Evolutionary conservation across 2,113 vertebrate genomes (phyloP).

Genomic region (Urocitellus parryii): DNA sequence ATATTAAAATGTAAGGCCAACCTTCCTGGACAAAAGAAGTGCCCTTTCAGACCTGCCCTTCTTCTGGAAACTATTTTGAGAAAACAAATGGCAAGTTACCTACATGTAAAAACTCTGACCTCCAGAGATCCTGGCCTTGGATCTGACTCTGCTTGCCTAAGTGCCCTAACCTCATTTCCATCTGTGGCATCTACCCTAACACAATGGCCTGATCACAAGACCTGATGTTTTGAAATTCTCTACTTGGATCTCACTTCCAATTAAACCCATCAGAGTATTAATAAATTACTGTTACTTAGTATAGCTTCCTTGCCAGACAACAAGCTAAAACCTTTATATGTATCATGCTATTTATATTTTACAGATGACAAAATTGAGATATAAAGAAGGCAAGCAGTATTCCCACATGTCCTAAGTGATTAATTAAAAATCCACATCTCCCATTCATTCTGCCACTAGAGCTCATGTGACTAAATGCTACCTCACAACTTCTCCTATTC

Average conservation of each 20-base stretch:
- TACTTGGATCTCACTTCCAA: background rate
- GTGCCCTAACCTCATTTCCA: background rate
- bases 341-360: background rate
- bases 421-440: background rate
- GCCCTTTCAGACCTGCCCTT: background rate
- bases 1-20: background rate
- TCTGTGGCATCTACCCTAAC: background rate
- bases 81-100: background rate
- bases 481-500: rapidly evolving
- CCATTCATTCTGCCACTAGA: background rate
- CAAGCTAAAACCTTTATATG: background rate
- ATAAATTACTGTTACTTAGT: background rate
- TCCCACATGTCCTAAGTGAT: background rate
- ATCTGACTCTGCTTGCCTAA: background rate
- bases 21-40: background rate
- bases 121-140: background rate
- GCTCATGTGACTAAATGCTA: background rate
- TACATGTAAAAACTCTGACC: background rate
- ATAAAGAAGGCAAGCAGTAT: background rate
- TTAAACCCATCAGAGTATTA: background rate
- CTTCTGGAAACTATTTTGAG: constrained; percentile 7
- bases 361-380: background rate
- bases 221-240: background rate
- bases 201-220: background rate
- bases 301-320: background rate